Evolutionary conservation across 2,113 vertebrate species (phyloP), one percentile per base, ranked within the genome.

Genomic region (Varanus komodoensis): DNA sequence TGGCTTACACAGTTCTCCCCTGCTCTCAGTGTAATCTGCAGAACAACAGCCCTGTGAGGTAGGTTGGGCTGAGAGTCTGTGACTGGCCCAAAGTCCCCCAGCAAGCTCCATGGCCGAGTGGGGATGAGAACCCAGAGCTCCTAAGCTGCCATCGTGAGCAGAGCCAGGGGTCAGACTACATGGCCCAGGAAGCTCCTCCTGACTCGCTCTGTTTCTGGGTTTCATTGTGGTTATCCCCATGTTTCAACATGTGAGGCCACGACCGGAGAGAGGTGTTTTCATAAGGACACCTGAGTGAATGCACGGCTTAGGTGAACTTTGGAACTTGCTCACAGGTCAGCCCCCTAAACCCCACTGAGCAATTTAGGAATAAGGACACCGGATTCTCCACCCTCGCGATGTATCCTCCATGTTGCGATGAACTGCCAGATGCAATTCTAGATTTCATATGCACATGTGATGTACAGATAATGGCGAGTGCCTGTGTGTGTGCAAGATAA

Each of bases 401-500:
- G 6, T 61, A 48, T 7, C 17, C 78, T 38, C 67, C 78, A 71
- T 82, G 67, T 82, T 73, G 32, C 34, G 48, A 11, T 79, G 9
- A 80, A 79, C 57, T 17, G n/a, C 38, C 78, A 82, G 25, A 21
- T 88, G 61, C 68, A 88, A 11, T 3, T 9, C 38, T 29, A 34
- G n/a, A 68, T 84, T 67, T 75, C 71, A 25, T 64, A 25, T 32
- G 8, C 52, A 23, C 27, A 27, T 32, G 12, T 23, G 15, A 29
- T 50, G 21, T 48, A 50, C 75, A 64, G 34, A 78, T 57, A 87
- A 54, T 25, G 50, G 71, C 21, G 27, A 69, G 61, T 34, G 61
- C 54, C 9, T 82, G 57, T 79, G 48, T 34, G 61, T 71, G 48
- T 1, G 25, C 34, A 74, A 44, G 90, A 71, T 92, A 92, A 92